Conservation (phyloP, 2,888 invertebrate genomes). For the Perizoma flavofasciatum region DNA sequence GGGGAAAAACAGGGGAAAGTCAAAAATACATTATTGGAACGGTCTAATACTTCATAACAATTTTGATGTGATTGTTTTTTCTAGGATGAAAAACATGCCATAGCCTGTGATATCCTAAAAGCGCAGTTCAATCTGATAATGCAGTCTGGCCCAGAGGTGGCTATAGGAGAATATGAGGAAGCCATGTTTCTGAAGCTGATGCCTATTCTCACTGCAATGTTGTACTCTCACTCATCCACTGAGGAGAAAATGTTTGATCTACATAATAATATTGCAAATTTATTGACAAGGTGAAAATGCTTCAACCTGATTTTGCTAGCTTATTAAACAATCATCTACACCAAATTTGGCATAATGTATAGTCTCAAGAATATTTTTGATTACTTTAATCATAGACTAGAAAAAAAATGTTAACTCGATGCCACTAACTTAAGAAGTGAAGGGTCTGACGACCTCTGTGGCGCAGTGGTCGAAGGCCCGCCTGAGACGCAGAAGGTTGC, state of each 20-base stretch:
- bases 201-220: conserved; percentile 87
- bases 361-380: no score
- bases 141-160: conserved; percentile 65
- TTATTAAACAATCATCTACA: no score
- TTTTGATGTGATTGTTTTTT: neutral
- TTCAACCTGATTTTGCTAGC: neutral
- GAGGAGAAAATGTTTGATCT: conserved; percentile 87
- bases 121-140: conserved; percentile 90
- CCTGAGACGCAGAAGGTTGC: no score
- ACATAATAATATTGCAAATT: conserved; percentile 91
- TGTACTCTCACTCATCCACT: conserved; percentile 84
- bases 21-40: no score
- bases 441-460: no score
- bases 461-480: no score
- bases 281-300: conserved; percentile 85
- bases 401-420: no score
- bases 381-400: no score
- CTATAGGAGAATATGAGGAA: conserved; percentile 86
- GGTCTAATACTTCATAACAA: neutral
- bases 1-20: no score
- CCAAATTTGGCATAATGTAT: no score
- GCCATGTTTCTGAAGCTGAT: conserved; percentile 89
- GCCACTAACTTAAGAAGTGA: no score
- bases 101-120: conserved; percentile 90
- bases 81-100: conserved; percentile 84